These are phyloP conservation scores for Microctenopoma lineatum DNA, from an alignment of 2,797 vertebrate genomes.

Conservation along the genomic window DNA sequence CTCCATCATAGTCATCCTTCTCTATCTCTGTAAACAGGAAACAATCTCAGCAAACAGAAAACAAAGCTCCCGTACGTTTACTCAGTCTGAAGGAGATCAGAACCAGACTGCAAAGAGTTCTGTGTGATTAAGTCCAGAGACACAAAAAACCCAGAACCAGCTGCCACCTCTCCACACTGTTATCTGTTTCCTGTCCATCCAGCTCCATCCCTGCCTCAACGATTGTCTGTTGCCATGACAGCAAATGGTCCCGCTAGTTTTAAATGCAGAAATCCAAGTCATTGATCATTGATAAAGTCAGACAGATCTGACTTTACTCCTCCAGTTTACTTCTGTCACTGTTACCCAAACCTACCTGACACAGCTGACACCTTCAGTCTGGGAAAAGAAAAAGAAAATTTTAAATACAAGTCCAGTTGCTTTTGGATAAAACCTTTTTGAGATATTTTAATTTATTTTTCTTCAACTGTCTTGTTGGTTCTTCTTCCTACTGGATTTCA, in stretches of 20 bases:
- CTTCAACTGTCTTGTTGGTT: no score
- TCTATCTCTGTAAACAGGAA: not conserved
- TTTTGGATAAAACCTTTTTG: no score
- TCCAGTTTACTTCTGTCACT: not conserved
- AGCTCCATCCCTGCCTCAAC: constrained; percentile 19
- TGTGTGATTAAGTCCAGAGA: constrained; percentile 7
- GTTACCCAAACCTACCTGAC: not conserved
- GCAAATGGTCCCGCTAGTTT: constrained; percentile 20
- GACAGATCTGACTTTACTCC: not conserved
- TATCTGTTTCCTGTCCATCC: constrained; percentile 4
- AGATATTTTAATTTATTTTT: not conserved
- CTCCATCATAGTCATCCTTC: not conserved
- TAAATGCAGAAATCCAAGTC: not conserved
- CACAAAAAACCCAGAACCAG: not conserved
- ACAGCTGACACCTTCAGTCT: not conserved
- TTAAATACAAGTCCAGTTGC: not conserved
- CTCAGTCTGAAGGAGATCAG: constrained; percentile 7
- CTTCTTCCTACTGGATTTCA: no score
- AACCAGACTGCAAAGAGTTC: not conserved
- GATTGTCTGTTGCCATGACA: constrained; percentile 63
- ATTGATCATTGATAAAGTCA: not conserved
- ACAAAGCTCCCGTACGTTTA: not conserved
- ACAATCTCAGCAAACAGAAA: not conserved
- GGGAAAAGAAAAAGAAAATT: not conserved
- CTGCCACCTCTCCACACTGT: not conserved